Evolutionary conservation across 64 coral and sea anemone genomes (phyloP).

Genomic region (Trachythela sp.): DNA sequence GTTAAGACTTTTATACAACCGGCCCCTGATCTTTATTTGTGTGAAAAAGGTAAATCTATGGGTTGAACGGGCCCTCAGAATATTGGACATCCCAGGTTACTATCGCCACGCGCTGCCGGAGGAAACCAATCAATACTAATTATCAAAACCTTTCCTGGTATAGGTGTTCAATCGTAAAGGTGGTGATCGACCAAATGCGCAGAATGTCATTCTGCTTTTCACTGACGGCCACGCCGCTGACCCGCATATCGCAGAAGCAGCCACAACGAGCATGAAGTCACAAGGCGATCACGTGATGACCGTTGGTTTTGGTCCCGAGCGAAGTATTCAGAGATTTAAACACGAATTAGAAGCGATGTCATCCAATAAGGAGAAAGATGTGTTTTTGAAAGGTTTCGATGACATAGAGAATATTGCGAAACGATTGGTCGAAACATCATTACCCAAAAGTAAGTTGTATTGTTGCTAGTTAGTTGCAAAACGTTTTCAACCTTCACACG

Average conservation of each 20-base stretch:
- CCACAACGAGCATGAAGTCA: background rate
- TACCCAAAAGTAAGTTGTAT: background rate
- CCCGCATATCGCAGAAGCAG: background rate
- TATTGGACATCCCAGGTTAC: too few species aligned
- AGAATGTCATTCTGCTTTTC: background rate
- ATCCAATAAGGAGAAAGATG: background rate
- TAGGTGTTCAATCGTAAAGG: background rate
- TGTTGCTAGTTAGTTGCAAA: background rate
- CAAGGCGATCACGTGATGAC: background rate
- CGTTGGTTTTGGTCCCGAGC: background rate
- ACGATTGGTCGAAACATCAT: background rate
- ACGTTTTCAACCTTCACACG: too few species aligned
- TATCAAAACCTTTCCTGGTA: background rate
- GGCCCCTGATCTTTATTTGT: too few species aligned
- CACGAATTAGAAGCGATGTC: background rate
- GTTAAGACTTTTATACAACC: too few species aligned
- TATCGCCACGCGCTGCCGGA: too few species aligned
- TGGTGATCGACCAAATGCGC: background rate
- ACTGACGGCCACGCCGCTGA: slow-evolving; percentile 13
- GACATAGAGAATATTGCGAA: background rate
- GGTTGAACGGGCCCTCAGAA: too few species aligned
- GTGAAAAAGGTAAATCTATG: too few species aligned
- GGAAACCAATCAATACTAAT: too few species aligned
- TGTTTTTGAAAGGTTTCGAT: background rate
- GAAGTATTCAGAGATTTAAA: background rate